These are phyloP conservation scores for Tragelaphus buxtoni DNA, from an alignment of 2,113 vertebrate genomes.

Conservation along the genomic window DNA sequence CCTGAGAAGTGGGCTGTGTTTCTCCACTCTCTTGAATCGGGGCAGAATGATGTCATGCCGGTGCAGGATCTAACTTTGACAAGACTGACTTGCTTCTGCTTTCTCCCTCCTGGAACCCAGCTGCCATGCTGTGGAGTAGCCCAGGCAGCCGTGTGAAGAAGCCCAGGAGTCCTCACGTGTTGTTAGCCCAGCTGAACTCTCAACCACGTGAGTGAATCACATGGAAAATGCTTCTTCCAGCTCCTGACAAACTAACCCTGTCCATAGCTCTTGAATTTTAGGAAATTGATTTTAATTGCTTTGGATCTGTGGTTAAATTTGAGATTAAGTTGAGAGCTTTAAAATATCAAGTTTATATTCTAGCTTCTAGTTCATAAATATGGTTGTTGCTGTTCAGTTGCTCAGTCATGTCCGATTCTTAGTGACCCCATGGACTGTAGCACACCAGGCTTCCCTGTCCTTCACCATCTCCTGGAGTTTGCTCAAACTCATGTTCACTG, in stretches of 20 bases:
- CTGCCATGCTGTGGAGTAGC: background rate
- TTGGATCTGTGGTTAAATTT: background rate
- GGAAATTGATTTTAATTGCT: background rate
- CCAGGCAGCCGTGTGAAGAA: background rate
- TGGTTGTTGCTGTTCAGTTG: background rate
- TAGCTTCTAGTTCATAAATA: background rate
- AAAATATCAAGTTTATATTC: background rate
- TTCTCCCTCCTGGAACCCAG: background rate
- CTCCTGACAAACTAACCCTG: background rate
- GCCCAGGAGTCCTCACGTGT: background rate
- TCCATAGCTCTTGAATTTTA: background rate
- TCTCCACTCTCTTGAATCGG: background rate
- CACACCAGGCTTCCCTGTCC: background rate
- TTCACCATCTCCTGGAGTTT: background rate
- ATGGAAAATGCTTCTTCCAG: background rate
- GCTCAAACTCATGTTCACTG: background rate
- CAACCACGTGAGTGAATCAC: background rate
- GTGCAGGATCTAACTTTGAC: background rate
- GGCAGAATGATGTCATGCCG: background rate
- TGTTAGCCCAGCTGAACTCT: background rate
- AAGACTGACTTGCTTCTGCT: background rate
- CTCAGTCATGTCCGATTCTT: background rate
- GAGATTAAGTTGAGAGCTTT: background rate
- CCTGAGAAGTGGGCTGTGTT: background rate
- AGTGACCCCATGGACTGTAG: background rate